phyloP scores from a whole-genome alignment of 1,140 invertebrate genomes.

The Aporrectodea caliginosa region DNA sequence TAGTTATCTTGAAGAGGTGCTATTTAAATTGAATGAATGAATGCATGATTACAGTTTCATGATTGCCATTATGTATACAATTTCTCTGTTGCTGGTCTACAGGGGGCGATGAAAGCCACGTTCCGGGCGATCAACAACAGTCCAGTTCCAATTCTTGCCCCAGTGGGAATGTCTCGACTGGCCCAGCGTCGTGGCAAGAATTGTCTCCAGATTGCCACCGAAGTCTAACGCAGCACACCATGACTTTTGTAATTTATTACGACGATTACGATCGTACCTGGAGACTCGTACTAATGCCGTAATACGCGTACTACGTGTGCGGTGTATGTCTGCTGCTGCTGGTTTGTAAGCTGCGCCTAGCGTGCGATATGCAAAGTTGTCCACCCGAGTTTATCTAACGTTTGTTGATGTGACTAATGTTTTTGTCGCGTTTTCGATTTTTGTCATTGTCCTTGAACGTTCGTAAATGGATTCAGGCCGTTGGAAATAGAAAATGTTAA shows the following conservation, averaged over 20 bases:
- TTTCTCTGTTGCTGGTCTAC: constrained; percentile 24
- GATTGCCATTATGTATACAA: background rate
- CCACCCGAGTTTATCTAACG: background rate
- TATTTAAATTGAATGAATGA: too few species aligned
- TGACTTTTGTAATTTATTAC: background rate
- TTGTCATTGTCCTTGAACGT: background rate
- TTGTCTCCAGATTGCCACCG: constrained; percentile 57
- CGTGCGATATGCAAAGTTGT: background rate
- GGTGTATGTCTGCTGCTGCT: too few species aligned
- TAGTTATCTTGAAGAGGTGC: too few species aligned
- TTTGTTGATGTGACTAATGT: background rate
- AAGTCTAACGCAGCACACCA: constrained; percentile 38
- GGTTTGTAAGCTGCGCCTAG: too few species aligned
- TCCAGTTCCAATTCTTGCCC: constrained; percentile 72
- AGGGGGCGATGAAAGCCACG: constrained; percentile 76
- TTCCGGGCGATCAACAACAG: constrained; percentile 72
- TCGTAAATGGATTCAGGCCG: background rate
- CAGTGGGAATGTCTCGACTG: constrained; percentile 78
- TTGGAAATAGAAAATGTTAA: background rate
- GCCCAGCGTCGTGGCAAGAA: constrained; percentile 69
- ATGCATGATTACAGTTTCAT: too few species aligned
- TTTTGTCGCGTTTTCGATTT: background rate
- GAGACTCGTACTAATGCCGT: background rate
- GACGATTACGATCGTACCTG: background rate
- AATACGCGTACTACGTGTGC: background rate